Conservation (phyloP, 2,888 invertebrate genomes). For the Torymus auratus region DNA sequence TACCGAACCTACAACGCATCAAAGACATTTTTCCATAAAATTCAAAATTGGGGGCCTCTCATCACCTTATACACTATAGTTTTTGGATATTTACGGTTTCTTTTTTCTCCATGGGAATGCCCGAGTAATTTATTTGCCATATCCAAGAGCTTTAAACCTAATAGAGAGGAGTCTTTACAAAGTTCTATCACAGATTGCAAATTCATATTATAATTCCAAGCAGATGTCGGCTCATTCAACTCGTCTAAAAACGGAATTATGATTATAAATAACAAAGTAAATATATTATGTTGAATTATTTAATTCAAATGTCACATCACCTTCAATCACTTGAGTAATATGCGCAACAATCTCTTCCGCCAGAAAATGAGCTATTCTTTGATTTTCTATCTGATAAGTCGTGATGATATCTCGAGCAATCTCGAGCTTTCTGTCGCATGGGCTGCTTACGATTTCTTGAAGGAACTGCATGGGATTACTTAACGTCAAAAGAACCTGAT, state of each 20-base stretch:
- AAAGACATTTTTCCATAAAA: too few relatives aligned
- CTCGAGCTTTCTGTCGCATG: constrained; percentile 79
- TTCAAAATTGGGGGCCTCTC: too few relatives aligned
- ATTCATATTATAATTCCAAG: constrained; percentile 80
- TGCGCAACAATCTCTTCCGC: constrained; percentile 80
- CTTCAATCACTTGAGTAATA: constrained; percentile 69
- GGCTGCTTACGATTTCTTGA: constrained; percentile 78
- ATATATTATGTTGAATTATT: too few relatives aligned
- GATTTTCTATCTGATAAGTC: constrained; percentile 79
- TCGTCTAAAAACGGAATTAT: constrained; percentile 61
- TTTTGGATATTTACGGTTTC: constrained; percentile 63
- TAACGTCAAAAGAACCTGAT: constrained; percentile 78
- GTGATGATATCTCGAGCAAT: constrained; percentile 81
- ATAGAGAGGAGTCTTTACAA: constrained; percentile 78
- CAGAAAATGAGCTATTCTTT: constrained; percentile 81
- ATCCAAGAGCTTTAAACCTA: constrained; percentile 78
- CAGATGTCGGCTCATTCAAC: constrained; percentile 67
- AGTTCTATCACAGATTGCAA: constrained; percentile 78
- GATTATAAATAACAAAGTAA: too few relatives aligned
- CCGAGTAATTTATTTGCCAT: constrained; percentile 69
- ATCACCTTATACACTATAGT: too few relatives aligned
- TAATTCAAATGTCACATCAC: constrained; percentile 58
- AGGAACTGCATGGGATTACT: constrained; percentile 78
- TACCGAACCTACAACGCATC: too few relatives aligned
- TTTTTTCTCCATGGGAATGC: constrained; percentile 67